Evolutionary conservation across 2,797 vertebrate species (phyloP).

Genomic region (Spatula clypeata): DNA sequence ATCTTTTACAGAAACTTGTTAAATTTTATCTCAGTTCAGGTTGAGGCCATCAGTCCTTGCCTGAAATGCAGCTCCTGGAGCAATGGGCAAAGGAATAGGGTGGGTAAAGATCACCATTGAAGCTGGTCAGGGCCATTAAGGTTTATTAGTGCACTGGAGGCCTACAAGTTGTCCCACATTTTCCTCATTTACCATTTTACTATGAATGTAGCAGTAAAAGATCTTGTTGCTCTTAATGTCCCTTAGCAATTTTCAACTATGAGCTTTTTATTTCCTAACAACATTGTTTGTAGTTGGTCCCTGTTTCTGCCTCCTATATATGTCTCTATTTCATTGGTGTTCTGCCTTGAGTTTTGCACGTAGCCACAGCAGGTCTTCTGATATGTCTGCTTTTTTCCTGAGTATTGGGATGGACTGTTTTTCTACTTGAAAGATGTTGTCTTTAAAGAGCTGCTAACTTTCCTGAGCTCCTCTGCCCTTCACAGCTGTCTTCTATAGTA

Average conservation of each 20-base stretch:
- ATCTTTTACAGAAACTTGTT: not conserved
- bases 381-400: not conserved
- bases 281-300: not conserved
- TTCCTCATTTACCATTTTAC: not conserved
- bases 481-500: not conserved
- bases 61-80: not conserved
- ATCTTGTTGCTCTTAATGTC: not conserved
- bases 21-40: not conserved
- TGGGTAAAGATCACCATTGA: not conserved
- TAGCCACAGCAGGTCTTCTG: not conserved
- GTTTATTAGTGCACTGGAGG: not conserved
- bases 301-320: not conserved
- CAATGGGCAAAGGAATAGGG: not conserved
- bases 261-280: not conserved
- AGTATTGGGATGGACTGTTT: not conserved
- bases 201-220: not conserved
- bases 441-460: not conserved
- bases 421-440: fast-evolving
- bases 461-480: not conserved
- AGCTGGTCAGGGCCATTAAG: not conserved
- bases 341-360: not conserved
- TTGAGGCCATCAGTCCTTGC: not conserved
- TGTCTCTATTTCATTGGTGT: not conserved
- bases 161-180: not conserved
- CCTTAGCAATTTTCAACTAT: not conserved